Evolutionary conservation across 1,140 invertebrate genomes (phyloP).

Genomic region (Scaptomyza pallida): DNA sequence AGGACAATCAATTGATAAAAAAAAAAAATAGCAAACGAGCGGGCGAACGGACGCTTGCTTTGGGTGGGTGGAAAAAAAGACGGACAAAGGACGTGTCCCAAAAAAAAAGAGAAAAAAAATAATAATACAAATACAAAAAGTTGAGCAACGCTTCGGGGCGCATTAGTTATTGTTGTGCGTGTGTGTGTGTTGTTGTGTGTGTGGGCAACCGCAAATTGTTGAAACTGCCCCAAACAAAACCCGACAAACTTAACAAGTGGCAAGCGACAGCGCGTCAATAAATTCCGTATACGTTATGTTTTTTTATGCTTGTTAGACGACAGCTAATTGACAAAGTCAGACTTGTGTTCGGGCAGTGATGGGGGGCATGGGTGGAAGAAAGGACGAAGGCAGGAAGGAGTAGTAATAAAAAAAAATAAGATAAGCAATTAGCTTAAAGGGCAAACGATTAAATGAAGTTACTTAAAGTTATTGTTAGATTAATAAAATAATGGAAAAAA

Average conservation of each 20-base stretch:
- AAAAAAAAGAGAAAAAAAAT: conserved; percentile 2
- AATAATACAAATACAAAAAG: conserved; percentile 5
- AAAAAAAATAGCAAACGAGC: conserved; percentile 28
- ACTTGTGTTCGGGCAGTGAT: background rate
- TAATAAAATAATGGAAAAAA: background rate
- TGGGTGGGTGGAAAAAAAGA: conserved; percentile 2
- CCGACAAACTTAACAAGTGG: conserved; percentile 40
- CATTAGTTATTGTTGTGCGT: conserved; percentile 51
- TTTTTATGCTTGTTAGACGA: conserved; percentile 42
- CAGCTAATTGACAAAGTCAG: conserved; percentile 51
- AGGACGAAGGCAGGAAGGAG: background rate
- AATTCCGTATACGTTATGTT: conserved; percentile 6
- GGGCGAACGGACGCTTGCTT: conserved; percentile 1
- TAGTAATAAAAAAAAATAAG: conserved; percentile 11
- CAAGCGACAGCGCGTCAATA: conserved; percentile 41
- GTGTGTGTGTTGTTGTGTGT: conserved; percentile 19
- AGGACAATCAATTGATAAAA: conserved; percentile 79
- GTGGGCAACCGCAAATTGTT: conserved; percentile 70
- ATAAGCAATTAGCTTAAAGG: conserved; percentile 28
- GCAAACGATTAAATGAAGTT: background rate
- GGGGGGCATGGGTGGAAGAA: background rate
- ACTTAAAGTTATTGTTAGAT: background rate
- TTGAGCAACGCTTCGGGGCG: conserved; percentile 63
- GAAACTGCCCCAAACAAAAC: conserved; percentile 63
- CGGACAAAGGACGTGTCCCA: conserved; percentile 46